Evolutionary conservation across 2,113 vertebrate species (phyloP), one percentile per base, ranked within the genome.

Genomic region (Tenebrosternarchus preto): DNA sequence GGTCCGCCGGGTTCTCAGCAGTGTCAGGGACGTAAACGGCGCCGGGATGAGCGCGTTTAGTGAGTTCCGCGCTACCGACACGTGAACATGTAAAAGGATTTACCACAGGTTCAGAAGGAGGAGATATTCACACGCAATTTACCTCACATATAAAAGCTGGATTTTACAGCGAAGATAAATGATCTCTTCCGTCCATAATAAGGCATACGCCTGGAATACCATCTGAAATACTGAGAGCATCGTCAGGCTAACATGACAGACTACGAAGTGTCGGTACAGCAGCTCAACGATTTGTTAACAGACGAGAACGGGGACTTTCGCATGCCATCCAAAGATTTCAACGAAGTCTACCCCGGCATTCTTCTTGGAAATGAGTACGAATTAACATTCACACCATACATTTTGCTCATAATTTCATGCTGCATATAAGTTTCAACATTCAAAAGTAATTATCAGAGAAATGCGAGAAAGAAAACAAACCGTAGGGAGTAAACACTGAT

Each of bases 331-430:
- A 91, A 93, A 88, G 93, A 95, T 86, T 95, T 93, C 87, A 94
- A 96, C 82, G 94, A 97, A 92, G 96, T 98, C 79, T 92, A 87
- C 82, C 94, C 94, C 6, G 85, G 95, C 88, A 93, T 97, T 86
- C 96, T 94, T 87, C 94, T 98, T 70, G 97, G 96, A 88, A 95
- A 98, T 81, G 95, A 94, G 96, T 98, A 91, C 95, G 92, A 46
- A 9, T 46, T 50, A 50, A 15, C 43, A 12, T 50, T 50, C 11
- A 43, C 5, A 43, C 39, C 39, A 43, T 43, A 43, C 39, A 43
- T 7, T 2, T 43, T 43, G 6, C 39, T 9, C 39, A 43, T 43
- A 5, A 43, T 43, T 8, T 43, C 39, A 8, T 9, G 11, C 39
- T 43, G 39, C 11, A 43, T 43, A 43, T 43, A 8, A 43, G 39